phyloP scores from a whole-genome alignment of 2,888 invertebrate species.

The Drosophila suboccidentalis region DNA sequence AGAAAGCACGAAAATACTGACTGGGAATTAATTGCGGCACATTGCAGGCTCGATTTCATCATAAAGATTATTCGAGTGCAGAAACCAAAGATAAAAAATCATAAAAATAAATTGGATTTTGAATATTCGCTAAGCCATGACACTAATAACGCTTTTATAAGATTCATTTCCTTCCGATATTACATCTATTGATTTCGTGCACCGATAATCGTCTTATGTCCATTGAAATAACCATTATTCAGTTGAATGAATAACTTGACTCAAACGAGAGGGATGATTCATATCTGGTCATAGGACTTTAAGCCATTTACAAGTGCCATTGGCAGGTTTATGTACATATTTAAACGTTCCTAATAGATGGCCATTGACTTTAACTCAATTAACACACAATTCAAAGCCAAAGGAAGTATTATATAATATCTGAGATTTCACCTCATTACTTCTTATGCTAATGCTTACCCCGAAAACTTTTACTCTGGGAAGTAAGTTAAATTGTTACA shows the following conservation, averaged over 20 bases:
- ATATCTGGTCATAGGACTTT: not conserved
- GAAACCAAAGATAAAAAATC: constrained; percentile 53
- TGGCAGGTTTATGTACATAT: constrained; percentile 32
- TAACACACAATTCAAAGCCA: not conserved
- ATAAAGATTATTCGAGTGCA: constrained; percentile 58
- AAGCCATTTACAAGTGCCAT: constrained; percentile 12
- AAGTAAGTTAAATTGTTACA: too few species aligned
- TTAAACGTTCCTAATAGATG: constrained; percentile 21
- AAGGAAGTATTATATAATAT: not conserved
- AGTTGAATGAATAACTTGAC: constrained; percentile 28
- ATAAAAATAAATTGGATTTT: constrained; percentile 75
- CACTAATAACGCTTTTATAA: constrained; percentile 33
- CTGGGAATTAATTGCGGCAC: constrained; percentile 61
- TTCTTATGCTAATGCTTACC: not conserved
- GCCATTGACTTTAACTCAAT: constrained; percentile 14
- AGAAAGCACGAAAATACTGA: constrained; percentile 33
- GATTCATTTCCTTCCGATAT: constrained; percentile 61
- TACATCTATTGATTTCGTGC: constrained; percentile 52
- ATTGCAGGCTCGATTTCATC: constrained; percentile 69
- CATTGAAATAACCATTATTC: constrained; percentile 32
- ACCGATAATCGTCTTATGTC: constrained; percentile 50
- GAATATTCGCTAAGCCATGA: constrained; percentile 20
- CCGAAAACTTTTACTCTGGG: too few species aligned
- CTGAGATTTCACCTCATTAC: constrained; percentile 1
- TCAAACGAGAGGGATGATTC: not conserved